Conservation (phyloP, 2,797 vertebrate genomes). For the Channallabes apus region DNA sequence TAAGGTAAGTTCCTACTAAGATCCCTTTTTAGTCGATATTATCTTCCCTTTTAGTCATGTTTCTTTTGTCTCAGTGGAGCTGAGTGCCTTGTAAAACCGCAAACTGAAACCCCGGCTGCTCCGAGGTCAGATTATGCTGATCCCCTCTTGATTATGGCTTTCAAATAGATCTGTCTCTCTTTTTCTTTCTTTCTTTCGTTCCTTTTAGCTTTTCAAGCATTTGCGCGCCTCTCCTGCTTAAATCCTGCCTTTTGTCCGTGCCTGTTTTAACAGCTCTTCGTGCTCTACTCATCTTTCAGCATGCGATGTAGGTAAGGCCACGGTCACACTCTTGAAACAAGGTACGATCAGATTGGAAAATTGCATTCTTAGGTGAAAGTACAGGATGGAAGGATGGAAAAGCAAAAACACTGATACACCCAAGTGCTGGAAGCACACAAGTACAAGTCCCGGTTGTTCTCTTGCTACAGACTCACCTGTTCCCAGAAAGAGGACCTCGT, state of each 20-base stretch:
- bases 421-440: background rate
- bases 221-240: conserved; percentile 20
- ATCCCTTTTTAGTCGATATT: conserved; percentile 25
- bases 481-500: conserved; percentile 98
- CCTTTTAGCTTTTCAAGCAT: conserved; percentile 28
- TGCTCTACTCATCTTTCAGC: conserved; percentile 33
- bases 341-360: conserved; percentile 41
- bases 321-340: conserved; percentile 12
- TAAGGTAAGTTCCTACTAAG: conserved; percentile 1
- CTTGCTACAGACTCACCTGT: conserved; percentile 80
- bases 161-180: conserved; percentile 10
- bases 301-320: conserved; percentile 6
- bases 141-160: conserved; percentile 22
- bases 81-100: conserved; percentile 32
- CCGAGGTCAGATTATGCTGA: conserved; percentile 13
- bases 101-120: conserved; percentile 10
- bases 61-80: conserved; percentile 30
- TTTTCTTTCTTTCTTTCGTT: background rate
- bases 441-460: background rate
- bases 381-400: background rate
- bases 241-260: conserved; percentile 34
- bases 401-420: too few species aligned
- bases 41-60: conserved; percentile 37
- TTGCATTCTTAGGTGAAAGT: background rate
- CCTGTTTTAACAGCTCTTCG: conserved; percentile 29